Evolutionary conservation across 2,888 invertebrate genomes (phyloP), one percentile per base, ranked within the genome.

Genomic region (Zaprionus bogoriensis): DNA sequence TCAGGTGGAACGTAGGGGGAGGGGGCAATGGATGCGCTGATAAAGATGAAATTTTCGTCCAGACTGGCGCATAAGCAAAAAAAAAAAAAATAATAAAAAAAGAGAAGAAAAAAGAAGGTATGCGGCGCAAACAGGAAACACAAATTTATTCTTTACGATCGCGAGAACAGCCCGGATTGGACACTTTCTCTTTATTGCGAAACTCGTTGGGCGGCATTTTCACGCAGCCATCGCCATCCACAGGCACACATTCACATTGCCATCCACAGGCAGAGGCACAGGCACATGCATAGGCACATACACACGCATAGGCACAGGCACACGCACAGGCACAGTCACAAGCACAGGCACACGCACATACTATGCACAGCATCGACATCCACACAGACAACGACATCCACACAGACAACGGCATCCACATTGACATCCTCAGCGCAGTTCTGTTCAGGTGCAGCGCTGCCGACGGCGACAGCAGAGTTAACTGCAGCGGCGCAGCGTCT

Each of bases 101-200:
- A 52, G 19, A 28, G 4, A 44, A 14, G 41, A 44, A 30, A 50
- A 41, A 28, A 42, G 41, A 68, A 62, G 57, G 64, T 60, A 68
- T 65, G 67, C 55, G 63, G 58, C n/a, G n/a, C 54, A 71, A 87
- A 87, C 87, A 87, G 89, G 88, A 88, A 88, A 87, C 77, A 83
- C 85, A 87, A 87, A 88, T 84, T 74, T 82, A 88, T 88, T 89
- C 89, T 89, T 88, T 89, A 87, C 79, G 86, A 87, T 79, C 82
- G 78, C 84, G 78, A 89, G 89, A 89, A 88, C 87, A 82, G 74
- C 74, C 71, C 66, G 72, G 64, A 68, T 70, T 81, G 81, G 77
- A 86, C 88, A 88, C 89, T 88, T 89, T 88, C 88, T 88, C 88
- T 87, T 82, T 76, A 82, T 80, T 82, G 80, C 80, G 82, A 87